A percentile compares a stretch with the other conserved stretches of the same genome.
Conservation (phyloP, 1,140 invertebrate species). For the Atopsyche davidsoni region DNA sequence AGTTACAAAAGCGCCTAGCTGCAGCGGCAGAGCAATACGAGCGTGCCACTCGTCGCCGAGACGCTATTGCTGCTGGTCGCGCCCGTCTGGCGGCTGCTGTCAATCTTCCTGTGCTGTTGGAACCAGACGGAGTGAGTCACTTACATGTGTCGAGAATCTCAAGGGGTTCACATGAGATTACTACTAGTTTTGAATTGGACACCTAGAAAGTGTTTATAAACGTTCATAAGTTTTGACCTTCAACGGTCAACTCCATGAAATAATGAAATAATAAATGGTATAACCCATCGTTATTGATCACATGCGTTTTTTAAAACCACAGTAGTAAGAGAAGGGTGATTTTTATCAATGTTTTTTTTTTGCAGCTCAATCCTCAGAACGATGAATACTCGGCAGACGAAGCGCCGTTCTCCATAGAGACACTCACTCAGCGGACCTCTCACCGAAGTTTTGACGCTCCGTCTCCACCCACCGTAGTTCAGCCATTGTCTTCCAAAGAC, state of each 20-base stretch:
- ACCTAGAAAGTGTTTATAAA: no score
- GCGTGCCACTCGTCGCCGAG: slow-evolving; percentile 79
- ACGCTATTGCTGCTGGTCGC: slow-evolving; percentile 71
- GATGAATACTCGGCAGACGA: slow-evolving; percentile 47
- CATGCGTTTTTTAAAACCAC: no score
- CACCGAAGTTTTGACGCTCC: slow-evolving; percentile 42
- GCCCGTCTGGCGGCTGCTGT: slow-evolving; percentile 38
- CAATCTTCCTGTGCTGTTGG: slow-evolving; percentile 65
- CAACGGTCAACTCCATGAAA: no score
- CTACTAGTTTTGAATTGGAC: no score
- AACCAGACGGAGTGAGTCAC: slow-evolving; percentile 62
- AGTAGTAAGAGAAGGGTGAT: no score
- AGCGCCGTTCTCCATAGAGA: slow-evolving; percentile 41
- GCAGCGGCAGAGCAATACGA: slow-evolving; percentile 89
- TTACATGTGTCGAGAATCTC: no score
- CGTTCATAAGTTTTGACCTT: no score
- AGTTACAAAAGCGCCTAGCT: slow-evolving; percentile 85
- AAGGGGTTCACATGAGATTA: no score
- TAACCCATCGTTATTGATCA: no score
- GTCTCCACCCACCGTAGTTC: slow-evolving; percentile 33
- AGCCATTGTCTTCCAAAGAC: slow-evolving; percentile 19
- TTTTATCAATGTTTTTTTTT: no score
- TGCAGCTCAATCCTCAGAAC: slow-evolving; percentile 39
- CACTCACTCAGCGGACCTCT: slow-evolving; percentile 18
- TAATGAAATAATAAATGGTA: no score